Base-by-base conservation (phyloP, 2,113 vertebrate species). In the Tor tambroides region DNA sequence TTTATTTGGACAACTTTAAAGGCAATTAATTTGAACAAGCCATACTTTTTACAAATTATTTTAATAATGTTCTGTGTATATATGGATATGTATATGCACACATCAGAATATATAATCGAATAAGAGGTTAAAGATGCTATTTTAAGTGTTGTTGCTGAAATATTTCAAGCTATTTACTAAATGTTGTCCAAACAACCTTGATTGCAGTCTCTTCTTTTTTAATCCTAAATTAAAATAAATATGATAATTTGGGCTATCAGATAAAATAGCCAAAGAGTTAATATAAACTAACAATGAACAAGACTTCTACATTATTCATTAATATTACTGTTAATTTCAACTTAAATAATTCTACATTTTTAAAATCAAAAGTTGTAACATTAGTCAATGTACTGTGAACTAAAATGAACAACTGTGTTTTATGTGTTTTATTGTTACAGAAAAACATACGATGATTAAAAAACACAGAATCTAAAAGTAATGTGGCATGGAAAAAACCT, bases 1-100 rank as follows among this genome's bases (percentile, higher is more conserved):
- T n/a, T n/a, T n/a, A n/a, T n/a, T n/a, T n/a, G n/a, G n/a, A n/a
- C n/a, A n/a, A n/a, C n/a, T n/a, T n/a, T n/a, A n/a, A n/a, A n/a
- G n/a, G n/a, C n/a, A n/a, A n/a, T n/a, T n/a, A n/a, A 71, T 84
- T 32, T 74, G 7, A 43, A 81, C 72, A 56, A 84, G 84, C 43
- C 9, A 9, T 43, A 1, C 2, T 49, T 51, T 49, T 59, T 78
- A 35, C 9, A 4, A 63, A 63, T 28, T 5, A 38, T 80, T 79
- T 80, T 0, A 78, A n/a, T 59, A 77, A 49, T 28, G 19, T 46
- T 67, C 65, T 85, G 74, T 85, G 78, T 77, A 65, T 14, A 67
- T 72, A 35, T 30, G 46, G 35, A 76, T 63, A 9, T 85, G 74
- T 78, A 67, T 43, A 51, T 49, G 56, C 56, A 49, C 19, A 21